phyloP scores from a whole-genome alignment of 2,113 vertebrate species.

The Dicrurus megarhynchus region DNA sequence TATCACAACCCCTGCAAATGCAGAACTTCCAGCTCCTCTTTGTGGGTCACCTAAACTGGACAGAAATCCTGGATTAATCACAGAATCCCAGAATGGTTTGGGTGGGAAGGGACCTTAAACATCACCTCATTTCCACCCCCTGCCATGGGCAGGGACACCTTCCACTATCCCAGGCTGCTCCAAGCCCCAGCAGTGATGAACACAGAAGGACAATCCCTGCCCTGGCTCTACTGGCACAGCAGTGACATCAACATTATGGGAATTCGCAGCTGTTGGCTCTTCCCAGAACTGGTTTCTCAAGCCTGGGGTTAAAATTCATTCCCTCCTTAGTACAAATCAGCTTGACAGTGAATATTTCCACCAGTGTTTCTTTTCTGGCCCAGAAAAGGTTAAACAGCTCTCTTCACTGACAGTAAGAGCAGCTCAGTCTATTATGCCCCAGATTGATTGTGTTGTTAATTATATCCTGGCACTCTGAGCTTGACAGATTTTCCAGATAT shows the following conservation, averaged over 20 bases:
- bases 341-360: background rate
- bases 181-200: background rate
- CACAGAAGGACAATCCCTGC: background rate
- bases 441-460: conserved; percentile 29
- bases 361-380: background rate
- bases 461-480: background rate
- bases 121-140: background rate
- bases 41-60: background rate
- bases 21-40: background rate
- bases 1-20: background rate
- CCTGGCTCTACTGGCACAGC: background rate
- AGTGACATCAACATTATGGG: background rate
- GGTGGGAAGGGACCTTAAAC: background rate
- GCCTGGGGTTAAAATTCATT: background rate
- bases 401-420: background rate
- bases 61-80: background rate
- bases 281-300: background rate
- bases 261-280: background rate
- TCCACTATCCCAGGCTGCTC: background rate
- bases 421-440: background rate
- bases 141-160: background rate
- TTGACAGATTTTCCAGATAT: background rate
- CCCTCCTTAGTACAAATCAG: background rate
- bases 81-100: background rate
- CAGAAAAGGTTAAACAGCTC: background rate